These are phyloP conservation scores for Phasia obesa DNA, from an alignment of 2,888 invertebrate genomes.

Conservation along the genomic window DNA sequence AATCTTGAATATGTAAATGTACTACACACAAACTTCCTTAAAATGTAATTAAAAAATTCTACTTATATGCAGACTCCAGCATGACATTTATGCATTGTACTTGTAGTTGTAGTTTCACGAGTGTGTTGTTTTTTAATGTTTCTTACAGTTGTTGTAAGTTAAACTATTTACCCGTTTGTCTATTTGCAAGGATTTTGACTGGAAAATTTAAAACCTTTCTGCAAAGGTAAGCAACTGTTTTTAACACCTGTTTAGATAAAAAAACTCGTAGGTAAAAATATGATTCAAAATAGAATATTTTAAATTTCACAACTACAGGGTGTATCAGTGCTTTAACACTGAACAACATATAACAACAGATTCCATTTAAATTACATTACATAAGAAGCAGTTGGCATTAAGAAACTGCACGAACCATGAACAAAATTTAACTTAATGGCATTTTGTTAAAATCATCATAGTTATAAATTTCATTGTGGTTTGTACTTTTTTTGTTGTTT, in stretches of 20 bases:
- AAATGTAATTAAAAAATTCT: conserved; percentile 11
- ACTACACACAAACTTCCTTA: conserved; percentile 6
- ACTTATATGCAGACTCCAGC: conserved; percentile 1
- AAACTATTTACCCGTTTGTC: too few relatives aligned
- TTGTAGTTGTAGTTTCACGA: background rate
- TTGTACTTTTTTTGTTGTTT: background rate
- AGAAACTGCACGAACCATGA: conserved; percentile 6
- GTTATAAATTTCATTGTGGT: conserved; percentile 62
- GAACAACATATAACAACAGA: too few relatives aligned
- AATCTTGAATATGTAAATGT: conserved; percentile 36
- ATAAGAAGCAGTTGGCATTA: conserved; percentile 14
- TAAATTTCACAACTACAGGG: background rate
- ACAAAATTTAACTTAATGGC: conserved; percentile 47
- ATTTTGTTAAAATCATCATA: conserved; percentile 61
- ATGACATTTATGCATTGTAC: conserved; percentile 32
- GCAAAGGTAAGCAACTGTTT: too few relatives aligned
- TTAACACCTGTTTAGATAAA: too few relatives aligned
- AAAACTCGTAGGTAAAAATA: too few relatives aligned
- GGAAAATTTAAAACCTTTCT: too few relatives aligned
- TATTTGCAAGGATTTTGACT: too few relatives aligned
- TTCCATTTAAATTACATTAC: background rate
- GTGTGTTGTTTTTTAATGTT: conserved; percentile 21
- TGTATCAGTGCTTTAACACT: too few relatives aligned
- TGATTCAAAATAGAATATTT: background rate
- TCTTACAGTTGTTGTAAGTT: background rate